Percentiles rank a stretch among this genome's conserved stretches.
These are phyloP conservation scores for Anthopleura sola DNA, from an alignment of 64 coral and sea anemone species.

Conservation along the genomic window DNA sequence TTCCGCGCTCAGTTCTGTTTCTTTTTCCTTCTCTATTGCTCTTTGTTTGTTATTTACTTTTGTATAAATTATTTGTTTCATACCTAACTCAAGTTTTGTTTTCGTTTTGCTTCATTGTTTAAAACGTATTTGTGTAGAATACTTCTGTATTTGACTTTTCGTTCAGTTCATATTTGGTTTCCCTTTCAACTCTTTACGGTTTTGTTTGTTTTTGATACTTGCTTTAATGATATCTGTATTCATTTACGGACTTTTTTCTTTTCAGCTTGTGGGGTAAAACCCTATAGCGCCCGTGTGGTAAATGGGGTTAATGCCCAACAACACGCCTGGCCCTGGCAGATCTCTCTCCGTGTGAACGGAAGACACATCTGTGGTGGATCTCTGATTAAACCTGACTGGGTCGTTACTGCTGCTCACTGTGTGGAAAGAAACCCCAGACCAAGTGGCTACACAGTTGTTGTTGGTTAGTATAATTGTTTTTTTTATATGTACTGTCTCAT, in stretches of 20 bases:
- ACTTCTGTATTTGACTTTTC: too few relatives aligned
- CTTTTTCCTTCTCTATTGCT: not conserved
- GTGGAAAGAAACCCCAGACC: slow-evolving; percentile 29
- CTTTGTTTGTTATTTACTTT: too few relatives aligned
- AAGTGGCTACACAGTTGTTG: slow-evolving; percentile 40
- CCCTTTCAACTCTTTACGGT: too few relatives aligned
- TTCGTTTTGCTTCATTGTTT: too few relatives aligned
- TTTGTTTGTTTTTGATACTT: not conserved
- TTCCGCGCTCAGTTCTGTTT: not conserved
- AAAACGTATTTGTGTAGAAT: too few relatives aligned
- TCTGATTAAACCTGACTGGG: slow-evolving; percentile 39
- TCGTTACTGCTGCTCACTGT: slow-evolving; percentile 52
- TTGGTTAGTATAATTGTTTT: slow-evolving; percentile 21
- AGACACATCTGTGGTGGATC: slow-evolving; percentile 57
- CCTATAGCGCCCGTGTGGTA: slow-evolving; percentile 43
- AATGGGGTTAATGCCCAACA: slow-evolving; percentile 56
- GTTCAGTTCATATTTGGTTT: too few relatives aligned
- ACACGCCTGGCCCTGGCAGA: slow-evolving; percentile 91
- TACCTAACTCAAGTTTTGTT: too few relatives aligned
- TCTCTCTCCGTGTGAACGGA: slow-evolving; percentile 52
- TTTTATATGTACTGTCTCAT: too few relatives aligned
- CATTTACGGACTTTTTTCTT: not conserved
- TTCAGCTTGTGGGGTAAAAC: slow-evolving; percentile 47
- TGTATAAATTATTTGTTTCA: too few relatives aligned
- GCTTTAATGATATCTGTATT: too few relatives aligned